Percentiles rank a stretch among this genome's conserved stretches.
Evolutionary conservation across 2,797 vertebrate species (phyloP).

Genomic region (Crenichthys baileyi): DNA sequence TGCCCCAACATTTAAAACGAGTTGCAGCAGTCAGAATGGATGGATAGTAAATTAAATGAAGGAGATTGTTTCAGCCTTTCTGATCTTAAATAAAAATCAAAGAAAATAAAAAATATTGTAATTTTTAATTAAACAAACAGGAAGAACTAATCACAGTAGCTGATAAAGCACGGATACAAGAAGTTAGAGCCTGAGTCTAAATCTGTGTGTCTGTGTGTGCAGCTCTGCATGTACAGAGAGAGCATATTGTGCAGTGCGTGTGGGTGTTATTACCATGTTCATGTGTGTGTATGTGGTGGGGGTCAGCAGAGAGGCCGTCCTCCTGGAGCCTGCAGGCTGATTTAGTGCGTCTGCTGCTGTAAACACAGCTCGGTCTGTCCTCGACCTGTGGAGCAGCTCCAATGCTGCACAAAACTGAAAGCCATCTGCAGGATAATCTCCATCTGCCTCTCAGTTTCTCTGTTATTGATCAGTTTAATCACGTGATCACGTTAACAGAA

Average conservation of each 20-base stretch:
- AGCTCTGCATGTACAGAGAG: background rate
- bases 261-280: background rate
- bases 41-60: background rate
- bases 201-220: background rate
- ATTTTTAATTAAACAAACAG: background rate
- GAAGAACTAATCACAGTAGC: too few species aligned
- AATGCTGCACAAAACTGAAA: background rate
- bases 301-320: constrained; percentile 1
- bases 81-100: background rate
- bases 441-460: background rate
- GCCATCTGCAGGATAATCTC: background rate
- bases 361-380: constrained; percentile 13
- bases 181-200: background rate
- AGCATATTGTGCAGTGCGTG: background rate
- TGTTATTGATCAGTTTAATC: background rate
- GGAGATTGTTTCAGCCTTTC: background rate
- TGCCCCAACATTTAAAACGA: background rate
- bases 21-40: background rate
- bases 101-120: background rate
- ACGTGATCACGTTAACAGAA: background rate
- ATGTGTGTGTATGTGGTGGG: background rate
- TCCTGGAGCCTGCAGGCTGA: constrained; percentile 10
- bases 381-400: background rate
- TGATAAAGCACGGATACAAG: too few species aligned
- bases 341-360: background rate